Evolutionary conservation across 92 coral and sea anemone species (phyloP), one percentile per base, ranked within the genome.

Genomic region (Meandrina meandrites): DNA sequence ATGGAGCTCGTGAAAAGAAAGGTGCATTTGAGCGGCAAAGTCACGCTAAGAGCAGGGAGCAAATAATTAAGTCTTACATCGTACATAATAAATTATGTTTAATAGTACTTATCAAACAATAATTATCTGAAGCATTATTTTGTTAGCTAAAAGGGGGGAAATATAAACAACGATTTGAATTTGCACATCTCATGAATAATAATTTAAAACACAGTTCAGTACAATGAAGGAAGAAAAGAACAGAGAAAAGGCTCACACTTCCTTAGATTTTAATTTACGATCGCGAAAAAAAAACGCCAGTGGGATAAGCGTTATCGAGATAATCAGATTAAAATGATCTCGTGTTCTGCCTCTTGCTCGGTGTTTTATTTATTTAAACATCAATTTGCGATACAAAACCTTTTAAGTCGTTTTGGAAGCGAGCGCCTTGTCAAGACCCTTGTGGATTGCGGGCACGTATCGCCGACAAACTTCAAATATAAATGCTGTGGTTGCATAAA

Each of bases 101-200:
- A 57, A 79, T 79, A 48, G 53, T 54, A 45, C n/a, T n/a, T 60
- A 21, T 57, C 35, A 22, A 17, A 79, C 82, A 57, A 54, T 68
- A 81, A 3, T 8, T 45, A 45, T 21, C n/a, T 47, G 37, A 47
- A 66, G 86, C 28, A 8, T 58, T 68, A 66, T 81, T 68, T 81
- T 66, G 86, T 81, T 81, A 48, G 54, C 78, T 56, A 56, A 42
- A 31, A 53, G 47, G 66, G 34, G 21, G 78, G 22, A 70, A 69
- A 82, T 34, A 82, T 82, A 82, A 47, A 69, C 86, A 82, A 68
- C 34, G 35, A 32, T 68, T 69, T 53, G 34, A 73, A 40, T 47
- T 71, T 50, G 34, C 68, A 51, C 18, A 71, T 47, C 34, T 70
- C 64, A 45, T 82, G 78, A 82, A 82, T 82, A 82, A 37, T 28